Conservation (phyloP, 1,140 invertebrate species). For the Acromyrmex heyeri region DNA sequence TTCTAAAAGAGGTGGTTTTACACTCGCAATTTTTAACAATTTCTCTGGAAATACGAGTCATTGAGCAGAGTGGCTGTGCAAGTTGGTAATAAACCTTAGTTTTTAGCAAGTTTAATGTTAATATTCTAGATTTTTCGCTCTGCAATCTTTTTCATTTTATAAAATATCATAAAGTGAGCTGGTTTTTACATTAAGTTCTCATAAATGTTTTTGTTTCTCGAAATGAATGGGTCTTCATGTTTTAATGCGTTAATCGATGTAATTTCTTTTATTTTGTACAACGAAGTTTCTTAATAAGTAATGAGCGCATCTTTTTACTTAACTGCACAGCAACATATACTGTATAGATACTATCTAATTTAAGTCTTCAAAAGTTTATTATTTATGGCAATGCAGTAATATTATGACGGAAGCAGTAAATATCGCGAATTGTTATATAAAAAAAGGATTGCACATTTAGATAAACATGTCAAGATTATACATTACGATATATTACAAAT, state of each 20-base stretch:
- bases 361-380: background rate
- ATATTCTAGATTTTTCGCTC: slow-evolving; percentile 29
- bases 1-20: slow-evolving; percentile 1
- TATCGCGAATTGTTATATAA: background rate
- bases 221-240: slow-evolving; percentile 11
- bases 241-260: background rate
- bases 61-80: background rate
- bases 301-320: background rate
- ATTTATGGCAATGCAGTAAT: background rate
- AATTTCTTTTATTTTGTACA: background rate
- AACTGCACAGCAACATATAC: background rate
- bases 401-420: background rate
- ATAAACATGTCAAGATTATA: background rate
- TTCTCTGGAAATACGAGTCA: slow-evolving; percentile 9
- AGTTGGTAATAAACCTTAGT: slow-evolving; percentile 12
- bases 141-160: slow-evolving; percentile 27
- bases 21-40: slow-evolving; percentile 13
- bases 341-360: background rate
- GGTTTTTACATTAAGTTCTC: slow-evolving; percentile 4
- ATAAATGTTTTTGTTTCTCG: slow-evolving; percentile 20
- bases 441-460: background rate
- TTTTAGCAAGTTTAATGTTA: slow-evolving; percentile 17
- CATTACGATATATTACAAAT: background rate
- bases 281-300: background rate
- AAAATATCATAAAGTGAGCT: background rate